A percentile compares a stretch with the other conserved stretches of the same genome.
Conservation (phyloP, 1,140 invertebrate species). For the Potamilus streckersoni region DNA sequence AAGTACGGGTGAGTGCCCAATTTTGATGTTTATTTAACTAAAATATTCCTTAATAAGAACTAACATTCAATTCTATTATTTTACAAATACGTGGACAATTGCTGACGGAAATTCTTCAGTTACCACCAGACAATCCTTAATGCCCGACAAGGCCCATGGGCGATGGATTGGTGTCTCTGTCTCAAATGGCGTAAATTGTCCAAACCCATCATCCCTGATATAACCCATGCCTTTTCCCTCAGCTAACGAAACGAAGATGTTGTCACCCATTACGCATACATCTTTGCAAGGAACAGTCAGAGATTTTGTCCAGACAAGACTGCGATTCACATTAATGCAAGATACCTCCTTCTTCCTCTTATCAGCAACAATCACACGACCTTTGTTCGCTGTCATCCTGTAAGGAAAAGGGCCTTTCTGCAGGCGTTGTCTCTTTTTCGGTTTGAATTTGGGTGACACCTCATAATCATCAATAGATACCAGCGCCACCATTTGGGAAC, state of each 20-base stretch:
- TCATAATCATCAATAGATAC: background rate
- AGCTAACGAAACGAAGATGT: slow-evolving; percentile 8
- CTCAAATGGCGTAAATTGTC: background rate
- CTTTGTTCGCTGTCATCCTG: slow-evolving; percentile 10
- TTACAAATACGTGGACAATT: slow-evolving; percentile 21
- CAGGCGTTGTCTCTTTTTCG: slow-evolving; percentile 13
- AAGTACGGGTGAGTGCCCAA: too few relatives aligned
- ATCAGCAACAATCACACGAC: slow-evolving; percentile 15
- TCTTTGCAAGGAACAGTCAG: slow-evolving; percentile 9
- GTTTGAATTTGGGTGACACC: background rate
- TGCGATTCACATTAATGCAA: slow-evolving; percentile 8
- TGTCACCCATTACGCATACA: slow-evolving; percentile 10
- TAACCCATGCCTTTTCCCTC: slow-evolving; percentile 9
- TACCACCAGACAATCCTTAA: slow-evolving; percentile 29
- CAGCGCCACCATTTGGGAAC: slow-evolving; percentile 5
- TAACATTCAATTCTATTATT: background rate
- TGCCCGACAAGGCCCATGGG: slow-evolving; percentile 21
- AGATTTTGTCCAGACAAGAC: slow-evolving; percentile 18
- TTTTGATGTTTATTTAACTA: too few relatives aligned
- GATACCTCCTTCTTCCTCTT: slow-evolving; percentile 11
- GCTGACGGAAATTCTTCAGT: slow-evolving; percentile 25
- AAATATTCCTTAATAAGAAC: too few relatives aligned
- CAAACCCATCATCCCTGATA: slow-evolving; percentile 23
- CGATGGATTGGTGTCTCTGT: background rate
- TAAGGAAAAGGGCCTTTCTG: slow-evolving; percentile 18